Conservation (phyloP, 2,888 invertebrate genomes). For the Drosophila maculinotata region DNA sequence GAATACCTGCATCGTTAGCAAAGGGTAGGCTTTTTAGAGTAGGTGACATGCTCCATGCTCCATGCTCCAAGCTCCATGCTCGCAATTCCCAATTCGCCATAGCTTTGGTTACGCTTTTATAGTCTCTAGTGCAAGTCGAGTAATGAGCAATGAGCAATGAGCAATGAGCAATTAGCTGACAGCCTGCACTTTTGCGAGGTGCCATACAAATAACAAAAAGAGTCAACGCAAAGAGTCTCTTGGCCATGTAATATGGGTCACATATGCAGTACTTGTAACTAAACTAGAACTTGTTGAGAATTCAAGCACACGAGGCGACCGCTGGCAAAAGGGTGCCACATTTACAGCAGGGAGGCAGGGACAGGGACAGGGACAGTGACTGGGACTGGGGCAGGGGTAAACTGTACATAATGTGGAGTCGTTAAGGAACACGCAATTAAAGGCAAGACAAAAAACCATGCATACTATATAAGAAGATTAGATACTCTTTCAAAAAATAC, state of each 20-base stretch:
- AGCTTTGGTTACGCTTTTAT: conserved; percentile 4
- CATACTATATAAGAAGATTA: background rate
- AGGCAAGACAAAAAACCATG: conserved; percentile 14
- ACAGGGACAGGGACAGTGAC: too few relatives aligned
- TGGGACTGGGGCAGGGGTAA: background rate
- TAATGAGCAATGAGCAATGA: conserved; percentile 21
- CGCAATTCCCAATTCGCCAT: background rate
- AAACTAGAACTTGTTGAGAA: conserved; percentile 65
- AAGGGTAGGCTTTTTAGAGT: conserved; percentile 42
- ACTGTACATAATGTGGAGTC: conserved; percentile 50
- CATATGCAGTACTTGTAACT: conserved; percentile 41
- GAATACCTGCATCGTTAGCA: conserved; percentile 19
- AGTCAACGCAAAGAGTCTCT: conserved; percentile 22
- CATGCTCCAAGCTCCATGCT: conserved; percentile 42
- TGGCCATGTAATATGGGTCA: conserved; percentile 68
- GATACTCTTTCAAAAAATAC: conserved; percentile 31
- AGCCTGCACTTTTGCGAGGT: conserved; percentile 51
- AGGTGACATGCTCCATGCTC: conserved; percentile 52
- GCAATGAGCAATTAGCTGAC: conserved; percentile 38
- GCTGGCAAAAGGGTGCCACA: conserved; percentile 18
- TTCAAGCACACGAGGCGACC: conserved; percentile 12
- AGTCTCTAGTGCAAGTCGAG: conserved; percentile 40
- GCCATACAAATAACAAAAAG: conserved; percentile 25
- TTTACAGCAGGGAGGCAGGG: background rate
- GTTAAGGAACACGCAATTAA: conserved; percentile 45